A percentile compares a stretch with the other conserved stretches of the same genome.
Evolutionary conservation across 2,797 vertebrate genomes (phyloP).

Genomic region (Vireo griseus): DNA sequence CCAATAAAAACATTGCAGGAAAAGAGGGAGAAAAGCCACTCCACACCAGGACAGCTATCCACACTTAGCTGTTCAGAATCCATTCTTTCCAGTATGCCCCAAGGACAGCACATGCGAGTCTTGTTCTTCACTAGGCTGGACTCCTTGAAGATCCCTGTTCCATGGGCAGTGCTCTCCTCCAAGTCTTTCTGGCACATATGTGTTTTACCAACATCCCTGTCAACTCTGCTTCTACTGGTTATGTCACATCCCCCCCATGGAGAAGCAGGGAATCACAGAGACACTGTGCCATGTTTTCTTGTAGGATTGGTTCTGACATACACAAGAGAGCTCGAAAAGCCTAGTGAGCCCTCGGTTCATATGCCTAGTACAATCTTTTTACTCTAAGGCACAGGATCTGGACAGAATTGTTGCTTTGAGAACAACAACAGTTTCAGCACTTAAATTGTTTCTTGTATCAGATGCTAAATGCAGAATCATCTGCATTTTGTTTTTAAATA

Average conservation of each 20-base stretch:
- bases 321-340: neutral
- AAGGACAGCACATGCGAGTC: neutral
- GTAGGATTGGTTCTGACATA: neutral
- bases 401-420: neutral
- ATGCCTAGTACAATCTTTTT: neutral
- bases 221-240: neutral
- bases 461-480: neutral
- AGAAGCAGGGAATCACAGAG: neutral
- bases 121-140: neutral
- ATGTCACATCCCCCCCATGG: neutral
- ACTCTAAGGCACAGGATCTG: neutral
- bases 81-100: neutral
- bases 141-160: neutral
- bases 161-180: rapidly evolving
- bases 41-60: neutral
- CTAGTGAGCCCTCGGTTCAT: neutral
- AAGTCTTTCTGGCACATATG: neutral
- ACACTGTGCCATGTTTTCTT: neutral
- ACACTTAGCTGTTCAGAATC: neutral
- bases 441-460: neutral
- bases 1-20: neutral
- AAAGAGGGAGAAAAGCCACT: neutral
- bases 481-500: neutral
- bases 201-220: neutral
- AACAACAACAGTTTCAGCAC: neutral